Evolutionary conservation across 2,113 vertebrate species (phyloP).

Genomic region (Monopterus albus): DNA sequence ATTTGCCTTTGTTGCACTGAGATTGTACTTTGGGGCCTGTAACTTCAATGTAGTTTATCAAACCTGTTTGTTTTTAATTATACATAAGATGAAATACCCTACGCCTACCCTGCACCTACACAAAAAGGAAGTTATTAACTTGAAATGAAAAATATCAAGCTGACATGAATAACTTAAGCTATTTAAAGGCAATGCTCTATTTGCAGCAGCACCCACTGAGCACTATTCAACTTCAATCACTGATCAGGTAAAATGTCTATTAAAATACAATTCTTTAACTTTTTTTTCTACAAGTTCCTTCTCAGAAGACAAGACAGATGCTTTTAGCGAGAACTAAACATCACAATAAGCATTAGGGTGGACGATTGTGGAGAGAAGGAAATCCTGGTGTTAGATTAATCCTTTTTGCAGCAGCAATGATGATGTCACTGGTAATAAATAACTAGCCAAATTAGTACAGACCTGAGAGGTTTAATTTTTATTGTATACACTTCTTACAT

Average conservation of each 20-base stretch:
- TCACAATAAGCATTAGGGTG: neutral
- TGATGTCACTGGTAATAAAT: no score
- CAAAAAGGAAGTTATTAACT: no score
- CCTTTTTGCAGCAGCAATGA: constrained; percentile 11
- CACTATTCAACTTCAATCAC: neutral
- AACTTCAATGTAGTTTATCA: no score
- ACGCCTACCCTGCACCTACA: no score
- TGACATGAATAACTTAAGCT: neutral
- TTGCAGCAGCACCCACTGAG: neutral
- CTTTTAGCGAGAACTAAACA: neutral
- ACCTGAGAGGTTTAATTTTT: no score
- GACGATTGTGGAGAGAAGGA: neutral
- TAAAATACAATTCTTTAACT: neutral
- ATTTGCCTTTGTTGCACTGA: no score
- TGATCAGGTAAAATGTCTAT: neutral
- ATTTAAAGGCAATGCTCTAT: neutral
- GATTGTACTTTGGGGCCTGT: no score
- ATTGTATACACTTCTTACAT: no score
- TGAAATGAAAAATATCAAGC: neutral
- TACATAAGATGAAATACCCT: no score
- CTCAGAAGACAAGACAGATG: constrained; percentile 1
- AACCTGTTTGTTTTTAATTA: no score
- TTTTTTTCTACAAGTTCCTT: neutral
- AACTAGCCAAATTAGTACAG: no score
- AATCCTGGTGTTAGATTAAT: constrained; percentile 21